Evolutionary conservation across 2,888 invertebrate species (phyloP), one percentile per base, ranked within the genome.

Genomic region (Drosophila planitibia): DNA sequence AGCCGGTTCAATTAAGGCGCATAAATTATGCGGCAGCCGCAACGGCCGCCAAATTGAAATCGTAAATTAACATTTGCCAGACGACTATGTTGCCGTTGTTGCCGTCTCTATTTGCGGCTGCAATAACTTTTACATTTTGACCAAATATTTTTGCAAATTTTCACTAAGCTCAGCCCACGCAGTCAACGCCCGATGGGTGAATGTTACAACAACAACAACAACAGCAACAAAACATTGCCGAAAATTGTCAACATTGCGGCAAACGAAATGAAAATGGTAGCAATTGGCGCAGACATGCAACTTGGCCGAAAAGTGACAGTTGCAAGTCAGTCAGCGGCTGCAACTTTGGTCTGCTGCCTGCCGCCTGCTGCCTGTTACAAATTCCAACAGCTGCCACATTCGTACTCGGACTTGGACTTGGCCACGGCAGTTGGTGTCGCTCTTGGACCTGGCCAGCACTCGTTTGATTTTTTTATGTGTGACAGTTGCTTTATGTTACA

Each of bases 111-210:
- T 51, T 47, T 51, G 59, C 76, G 41, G 59, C 32, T 69, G 87
- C 87, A 74, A 86, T 85, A 90, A 86, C 87, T 87, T 87, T 91
- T 87, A 89, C 91, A 91, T 91, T 87, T 86, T 90, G 89, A 85
- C 90, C 90, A 90, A 90, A 87, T 87, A 89, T 86, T 86, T 86
- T 85, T 84, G 88, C 85, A 89, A 87, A 87, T 91, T 87, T 87
- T 91, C 91, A 91, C 87, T 88, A 87, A 87, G 90, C 88, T 70
- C 89, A 41, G 63, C 87, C 87, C 91, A 87, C 87, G 85, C 87
- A 90, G 79, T 65, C 82, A 78, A 81, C 90, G 89, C 84, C 85
- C 88, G 77, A 41, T 74, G 71, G 76, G 77, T 87, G 89, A 89
- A 86, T 88, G 80, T 82, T 73, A 52, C 14, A 37, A 6, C 53